A percentile compares a stretch with the other conserved stretches of the same genome.
These are phyloP conservation scores for Rynchops niger DNA, from an alignment of 2,113 vertebrate genomes.

Conservation along the genomic window DNA sequence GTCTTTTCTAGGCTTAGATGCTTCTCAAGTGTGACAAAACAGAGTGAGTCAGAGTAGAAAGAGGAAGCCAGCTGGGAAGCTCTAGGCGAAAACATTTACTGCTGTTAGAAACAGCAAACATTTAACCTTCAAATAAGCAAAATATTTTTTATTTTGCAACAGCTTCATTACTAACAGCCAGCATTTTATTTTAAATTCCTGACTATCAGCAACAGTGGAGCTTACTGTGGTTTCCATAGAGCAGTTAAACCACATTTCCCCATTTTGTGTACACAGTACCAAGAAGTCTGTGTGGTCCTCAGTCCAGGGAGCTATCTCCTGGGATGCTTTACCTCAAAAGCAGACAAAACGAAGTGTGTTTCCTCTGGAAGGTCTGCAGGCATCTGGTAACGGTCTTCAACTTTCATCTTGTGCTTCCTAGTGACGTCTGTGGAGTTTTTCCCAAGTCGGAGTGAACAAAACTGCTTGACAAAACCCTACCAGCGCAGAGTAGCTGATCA, in stretches of 20 bases:
- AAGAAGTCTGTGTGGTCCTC: neutral
- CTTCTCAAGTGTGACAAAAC: constrained; percentile 16
- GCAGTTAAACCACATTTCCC: neutral
- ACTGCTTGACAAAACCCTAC: neutral
- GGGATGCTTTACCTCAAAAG: neutral
- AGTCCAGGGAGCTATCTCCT: neutral
- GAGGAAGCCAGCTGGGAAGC: neutral
- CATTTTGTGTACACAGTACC: neutral
- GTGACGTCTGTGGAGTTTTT: neutral
- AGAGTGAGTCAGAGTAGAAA: constrained; percentile 16
- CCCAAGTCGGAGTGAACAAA: neutral
- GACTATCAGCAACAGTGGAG: neutral
- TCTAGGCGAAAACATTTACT: neutral
- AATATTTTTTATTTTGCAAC: neutral
- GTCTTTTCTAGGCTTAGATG: neutral
- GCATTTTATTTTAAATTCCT: neutral
- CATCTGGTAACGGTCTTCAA: neutral
- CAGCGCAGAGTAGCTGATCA: neutral
- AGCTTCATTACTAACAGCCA: neutral
- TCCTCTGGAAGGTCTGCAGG: neutral
- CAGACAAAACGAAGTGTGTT: neutral
- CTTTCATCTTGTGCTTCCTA: neutral
- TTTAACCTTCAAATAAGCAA: neutral
- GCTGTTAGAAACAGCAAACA: neutral
- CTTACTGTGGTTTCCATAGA: neutral